phyloP scores from a whole-genome alignment of 2,888 invertebrate species.

The Exephanes ischioxanthus region DNA sequence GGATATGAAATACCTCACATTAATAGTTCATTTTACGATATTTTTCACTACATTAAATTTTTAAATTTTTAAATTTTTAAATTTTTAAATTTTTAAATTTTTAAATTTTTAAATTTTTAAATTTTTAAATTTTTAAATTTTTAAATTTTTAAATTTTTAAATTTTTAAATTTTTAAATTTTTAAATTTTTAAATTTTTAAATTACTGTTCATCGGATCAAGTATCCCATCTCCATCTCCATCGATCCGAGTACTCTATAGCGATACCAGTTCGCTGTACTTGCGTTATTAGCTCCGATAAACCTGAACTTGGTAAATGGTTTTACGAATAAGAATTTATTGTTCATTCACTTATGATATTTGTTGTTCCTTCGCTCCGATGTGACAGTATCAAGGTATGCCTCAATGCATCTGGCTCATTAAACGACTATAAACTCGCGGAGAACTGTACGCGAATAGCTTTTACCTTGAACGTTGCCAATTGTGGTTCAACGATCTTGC shows the following conservation, averaged over 20 bases:
- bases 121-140: too few relatives aligned
- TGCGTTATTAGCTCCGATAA: neutral
- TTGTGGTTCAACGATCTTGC: slow-evolving; percentile 12
- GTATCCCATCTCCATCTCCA: too few relatives aligned
- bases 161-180: neutral
- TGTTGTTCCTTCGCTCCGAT: neutral
- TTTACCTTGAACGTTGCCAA: neutral
- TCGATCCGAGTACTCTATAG: too few relatives aligned
- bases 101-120: neutral
- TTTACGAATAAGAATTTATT: neutral
- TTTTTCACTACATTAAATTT: neutral
- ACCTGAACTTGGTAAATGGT: neutral
- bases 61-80: neutral
- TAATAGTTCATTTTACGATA: neutral
- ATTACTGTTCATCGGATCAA: too few relatives aligned
- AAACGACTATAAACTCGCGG: neutral
- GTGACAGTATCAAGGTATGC: neutral
- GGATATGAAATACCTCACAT: neutral
- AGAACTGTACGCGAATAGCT: neutral
- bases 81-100: neutral
- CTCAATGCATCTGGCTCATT: neutral
- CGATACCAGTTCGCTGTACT: neutral
- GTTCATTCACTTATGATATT: neutral
- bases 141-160: neutral
- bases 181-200: too few relatives aligned